Evolutionary conservation across 2,113 vertebrate genomes (phyloP).

Genomic region (Hepsetus odoe): DNA sequence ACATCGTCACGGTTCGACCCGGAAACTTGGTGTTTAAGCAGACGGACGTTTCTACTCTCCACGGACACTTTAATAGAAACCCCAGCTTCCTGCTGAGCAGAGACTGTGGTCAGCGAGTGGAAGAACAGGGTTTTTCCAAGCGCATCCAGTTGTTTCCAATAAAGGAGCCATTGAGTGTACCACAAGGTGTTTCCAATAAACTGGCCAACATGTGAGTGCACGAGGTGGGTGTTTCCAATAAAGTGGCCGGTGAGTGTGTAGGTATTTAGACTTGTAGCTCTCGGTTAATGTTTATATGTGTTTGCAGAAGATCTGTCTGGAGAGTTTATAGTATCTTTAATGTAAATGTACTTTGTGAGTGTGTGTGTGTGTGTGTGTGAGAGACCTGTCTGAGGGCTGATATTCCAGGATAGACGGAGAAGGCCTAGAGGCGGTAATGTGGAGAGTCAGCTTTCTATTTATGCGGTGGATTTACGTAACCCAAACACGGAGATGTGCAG

Average conservation of each 20-base stretch:
- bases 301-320: neutral
- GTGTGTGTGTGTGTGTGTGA: neutral
- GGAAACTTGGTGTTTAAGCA: too few relatives aligned
- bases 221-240: neutral
- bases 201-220: neutral
- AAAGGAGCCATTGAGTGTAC: neutral
- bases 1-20: too few relatives aligned
- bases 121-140: neutral
- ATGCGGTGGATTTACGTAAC: neutral
- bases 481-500: neutral
- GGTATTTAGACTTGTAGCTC: neutral
- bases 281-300: neutral
- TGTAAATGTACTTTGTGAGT: neutral
- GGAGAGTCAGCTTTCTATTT: slow-evolving; percentile 6
- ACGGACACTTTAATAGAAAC: too few relatives aligned
- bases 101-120: neutral
- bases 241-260: neutral
- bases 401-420: neutral
- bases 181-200: neutral
- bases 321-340: neutral
- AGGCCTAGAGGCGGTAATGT: neutral
- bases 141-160: neutral
- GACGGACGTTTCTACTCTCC: too few relatives aligned
- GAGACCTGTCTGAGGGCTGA: slow-evolving; percentile 4
- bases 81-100: too few relatives aligned